Base-by-base conservation (phyloP, 2,113 vertebrate genomes). In the Platysternon megacephalum region DNA sequence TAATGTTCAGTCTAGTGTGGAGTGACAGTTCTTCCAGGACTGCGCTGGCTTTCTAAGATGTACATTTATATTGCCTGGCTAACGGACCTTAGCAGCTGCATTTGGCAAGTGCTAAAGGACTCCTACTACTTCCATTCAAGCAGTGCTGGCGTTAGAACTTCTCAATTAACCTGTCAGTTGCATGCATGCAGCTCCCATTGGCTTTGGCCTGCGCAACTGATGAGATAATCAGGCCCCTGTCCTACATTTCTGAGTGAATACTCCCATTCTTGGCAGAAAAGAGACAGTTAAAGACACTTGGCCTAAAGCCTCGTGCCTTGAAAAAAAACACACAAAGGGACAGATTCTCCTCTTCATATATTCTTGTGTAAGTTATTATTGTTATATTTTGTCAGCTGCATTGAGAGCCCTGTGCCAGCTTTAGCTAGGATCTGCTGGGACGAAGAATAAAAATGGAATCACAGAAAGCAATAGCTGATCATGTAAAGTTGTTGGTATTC, bases 1-100 rank as follows among this genome's bases (percentile, higher is more conserved):
- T 10, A n/a, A 16, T 1, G 11, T 79, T 93, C 92, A 79, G 85
- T 42, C 84, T 53, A 86, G 95, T 95, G 93, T 97, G 96, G 87
- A 91, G 94, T 96, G 95, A 88, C 96, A 85, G 83, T 6, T 19
- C 1, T 79, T 84, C 82, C 87, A 19, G 95, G 89, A 86, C 87
- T 83, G 48, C 2, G 88, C 87, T 74, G 84, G 44, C 93, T 94
- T 94, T 42, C 85, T 44, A 87, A 86, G 81, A 95, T 85, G 84
- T 95, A 86, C 4, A 0, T 85, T 96, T 92, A 81, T 82, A 82
- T 72, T 1, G 0, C 0, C 24, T 79, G 65, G 72, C 1, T 1
- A 42, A 90, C 1, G 84, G 89, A 58, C 95, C 2, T 6, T 1
- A 52, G 1, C 96, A 96, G 87, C 94, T 95, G 96, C 56, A 0